Evolutionary conservation across 2,113 vertebrate genomes (phyloP), one percentile per base, ranked within the genome.

Genomic region (Lagopus muta): DNA sequence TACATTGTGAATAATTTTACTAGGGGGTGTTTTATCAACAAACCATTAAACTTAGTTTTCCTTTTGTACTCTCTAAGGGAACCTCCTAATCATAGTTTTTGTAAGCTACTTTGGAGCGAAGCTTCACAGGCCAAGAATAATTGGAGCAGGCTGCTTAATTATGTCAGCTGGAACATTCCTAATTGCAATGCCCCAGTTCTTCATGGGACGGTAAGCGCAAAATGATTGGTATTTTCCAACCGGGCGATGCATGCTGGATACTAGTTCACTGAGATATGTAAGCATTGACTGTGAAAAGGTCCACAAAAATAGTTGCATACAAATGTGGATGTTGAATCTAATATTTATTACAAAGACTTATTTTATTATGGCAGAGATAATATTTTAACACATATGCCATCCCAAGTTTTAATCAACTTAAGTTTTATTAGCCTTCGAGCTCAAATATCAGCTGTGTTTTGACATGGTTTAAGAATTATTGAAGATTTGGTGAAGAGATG

Each of bases 101-200:
- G 98, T 99, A 91, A 99, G 99, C 96, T 99, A 99, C 97, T 99
- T 99, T 87, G 99, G 99, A 74, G 98, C 98, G 40, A 99, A 98
- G 94, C 98, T 99, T 94, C 99, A 99, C 93, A 98, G 98, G 66
- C 99, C 99, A 79, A 99, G 98, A 96, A 98, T 99, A 90, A 99
- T 99, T 21, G 99, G 98, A 90, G 83, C 96, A 25, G 99, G 99
- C 28, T 99, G 98, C 81, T 94, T 99, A 19, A 95, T 99, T 95
- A 99, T 99, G 99, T 98, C 98, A 50, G 89, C 98, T 16, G 99
- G 99, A 70, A 99, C 99, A 15, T 97, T 99, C 88, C 96, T 99
- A 77, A 99, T 99, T 25, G 98, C 99, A 0, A 85, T 98, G 97
- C 99, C 99, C 74, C 99, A 99, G 84, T 99, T 99, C 98, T 98